Evolutionary conservation across 1,140 invertebrate species (phyloP).

Genomic region (Ips nitidus): DNA sequence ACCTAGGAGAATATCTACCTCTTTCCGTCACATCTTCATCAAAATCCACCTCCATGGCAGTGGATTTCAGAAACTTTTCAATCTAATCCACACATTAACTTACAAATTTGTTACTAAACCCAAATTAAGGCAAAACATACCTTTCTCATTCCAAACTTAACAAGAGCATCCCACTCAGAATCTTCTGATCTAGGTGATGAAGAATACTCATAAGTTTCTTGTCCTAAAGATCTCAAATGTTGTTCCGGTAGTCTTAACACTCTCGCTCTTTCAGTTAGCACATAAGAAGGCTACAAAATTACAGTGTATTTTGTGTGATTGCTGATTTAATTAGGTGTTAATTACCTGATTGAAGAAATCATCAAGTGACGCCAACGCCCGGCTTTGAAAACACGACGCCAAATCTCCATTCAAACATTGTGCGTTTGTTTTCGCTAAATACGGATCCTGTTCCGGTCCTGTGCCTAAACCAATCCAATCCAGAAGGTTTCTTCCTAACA

Average conservation of each 20-base stretch:
- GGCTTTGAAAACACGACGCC: conserved; percentile 78
- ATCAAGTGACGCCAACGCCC: conserved; percentile 69
- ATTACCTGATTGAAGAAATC: conserved; percentile 67
- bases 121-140: conserved; percentile 45
- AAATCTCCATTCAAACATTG: conserved; percentile 73
- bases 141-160: conserved; percentile 73
- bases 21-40: conserved; percentile 69
- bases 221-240: conserved; percentile 62
- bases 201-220: conserved; percentile 69
- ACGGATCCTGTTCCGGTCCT: conserved; percentile 71
- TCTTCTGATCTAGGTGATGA: conserved; percentile 67
- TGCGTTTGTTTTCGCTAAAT: conserved; percentile 68
- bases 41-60: conserved; percentile 70
- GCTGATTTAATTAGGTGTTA: neutral
- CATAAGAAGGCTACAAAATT: conserved; percentile 50
- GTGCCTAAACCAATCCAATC: conserved; percentile 75
- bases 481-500: conserved; percentile 63
- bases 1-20: conserved; percentile 72
- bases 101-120: neutral
- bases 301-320: neutral
- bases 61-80: conserved; percentile 70
- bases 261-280: conserved; percentile 68
- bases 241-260: conserved; percentile 65
- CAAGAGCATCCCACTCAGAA: conserved; percentile 74
- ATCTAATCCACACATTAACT: conserved; percentile 50